Evolutionary conservation across 2,113 vertebrate species (phyloP).

Genomic region (Pyrgilauda ruficollis): DNA sequence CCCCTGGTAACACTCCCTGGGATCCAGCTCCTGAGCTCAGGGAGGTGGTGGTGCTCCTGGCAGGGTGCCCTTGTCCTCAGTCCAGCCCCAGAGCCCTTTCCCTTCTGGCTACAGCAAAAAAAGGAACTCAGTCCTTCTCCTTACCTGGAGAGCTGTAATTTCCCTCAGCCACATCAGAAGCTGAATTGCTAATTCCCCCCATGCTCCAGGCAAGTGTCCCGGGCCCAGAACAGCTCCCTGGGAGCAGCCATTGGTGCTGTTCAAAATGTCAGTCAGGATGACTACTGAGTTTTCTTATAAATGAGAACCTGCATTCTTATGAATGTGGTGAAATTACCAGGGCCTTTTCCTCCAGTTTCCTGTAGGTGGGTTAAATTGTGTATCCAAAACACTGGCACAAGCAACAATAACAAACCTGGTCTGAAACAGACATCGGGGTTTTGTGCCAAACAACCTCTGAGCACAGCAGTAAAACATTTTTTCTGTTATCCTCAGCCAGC

Average conservation of each 20-base stretch:
- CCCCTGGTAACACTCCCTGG: not conserved
- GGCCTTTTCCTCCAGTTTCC: not conserved
- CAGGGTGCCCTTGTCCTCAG: fast-evolving
- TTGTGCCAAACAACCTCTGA: not conserved
- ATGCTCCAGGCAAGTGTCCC: not conserved
- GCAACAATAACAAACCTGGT: not conserved
- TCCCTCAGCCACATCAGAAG: not conserved
- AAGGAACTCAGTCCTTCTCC: not conserved
- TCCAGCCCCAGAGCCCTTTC: not conserved
- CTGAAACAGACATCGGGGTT: not conserved
- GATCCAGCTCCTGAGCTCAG: not conserved
- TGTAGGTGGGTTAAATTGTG: not conserved
- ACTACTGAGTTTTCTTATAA: not conserved
- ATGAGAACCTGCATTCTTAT: not conserved
- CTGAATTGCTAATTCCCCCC: not conserved
- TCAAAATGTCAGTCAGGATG: not conserved
- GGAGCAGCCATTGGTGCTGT: not conserved
- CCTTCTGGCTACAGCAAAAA: not conserved
- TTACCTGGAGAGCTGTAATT: not conserved
- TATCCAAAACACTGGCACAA: not conserved
- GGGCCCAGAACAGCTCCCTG: not conserved
- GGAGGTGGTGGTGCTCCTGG: not conserved
- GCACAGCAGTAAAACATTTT: not conserved
- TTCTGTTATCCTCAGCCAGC: not conserved
- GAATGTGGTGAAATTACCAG: not conserved